Evolutionary conservation across 2,113 vertebrate genomes (phyloP).

Genomic region (Osmerus mordax): DNA sequence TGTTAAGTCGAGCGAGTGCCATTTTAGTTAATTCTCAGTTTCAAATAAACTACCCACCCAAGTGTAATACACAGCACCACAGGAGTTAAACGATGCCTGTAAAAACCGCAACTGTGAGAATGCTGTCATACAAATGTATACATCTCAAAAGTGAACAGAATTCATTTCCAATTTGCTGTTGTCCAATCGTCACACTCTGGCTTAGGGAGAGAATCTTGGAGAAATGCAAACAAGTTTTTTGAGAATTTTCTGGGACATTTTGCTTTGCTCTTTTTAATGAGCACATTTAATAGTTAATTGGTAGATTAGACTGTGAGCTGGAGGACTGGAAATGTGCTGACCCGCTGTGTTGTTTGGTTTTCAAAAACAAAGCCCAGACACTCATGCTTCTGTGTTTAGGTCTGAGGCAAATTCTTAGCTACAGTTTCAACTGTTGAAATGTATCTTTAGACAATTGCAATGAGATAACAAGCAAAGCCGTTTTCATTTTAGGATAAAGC

Average conservation of each 20-base stretch:
- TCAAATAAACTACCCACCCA: conserved; percentile 42
- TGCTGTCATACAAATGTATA: neutral
- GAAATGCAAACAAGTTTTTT: conserved; percentile 42
- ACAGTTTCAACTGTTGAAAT: too few species aligned
- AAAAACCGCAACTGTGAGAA: conserved; percentile 21
- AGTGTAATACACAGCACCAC: conserved; percentile 26
- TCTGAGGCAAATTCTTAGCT: neutral
- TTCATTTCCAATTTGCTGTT: neutral
- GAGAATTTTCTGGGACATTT: conserved; percentile 50
- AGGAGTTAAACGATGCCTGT: conserved; percentile 29
- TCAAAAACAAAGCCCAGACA: neutral
- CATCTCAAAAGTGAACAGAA: conserved; percentile 14
- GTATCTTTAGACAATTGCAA: too few species aligned
- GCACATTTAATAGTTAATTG: conserved; percentile 3
- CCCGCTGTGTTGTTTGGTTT: neutral
- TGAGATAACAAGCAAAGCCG: too few species aligned
- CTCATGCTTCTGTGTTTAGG: neutral
- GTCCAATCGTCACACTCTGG: neutral
- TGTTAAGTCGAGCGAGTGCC: conserved; percentile 7
- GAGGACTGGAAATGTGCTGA: neutral
- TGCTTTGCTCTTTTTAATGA: conserved; percentile 2
- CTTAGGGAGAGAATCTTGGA: conserved; percentile 30
- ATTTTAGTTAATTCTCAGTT: conserved; percentile 34
- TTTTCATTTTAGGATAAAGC: too few species aligned
- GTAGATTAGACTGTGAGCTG: neutral